Base-by-base conservation (phyloP, 2,113 vertebrate species). In the Arothron firmamentum region DNA sequence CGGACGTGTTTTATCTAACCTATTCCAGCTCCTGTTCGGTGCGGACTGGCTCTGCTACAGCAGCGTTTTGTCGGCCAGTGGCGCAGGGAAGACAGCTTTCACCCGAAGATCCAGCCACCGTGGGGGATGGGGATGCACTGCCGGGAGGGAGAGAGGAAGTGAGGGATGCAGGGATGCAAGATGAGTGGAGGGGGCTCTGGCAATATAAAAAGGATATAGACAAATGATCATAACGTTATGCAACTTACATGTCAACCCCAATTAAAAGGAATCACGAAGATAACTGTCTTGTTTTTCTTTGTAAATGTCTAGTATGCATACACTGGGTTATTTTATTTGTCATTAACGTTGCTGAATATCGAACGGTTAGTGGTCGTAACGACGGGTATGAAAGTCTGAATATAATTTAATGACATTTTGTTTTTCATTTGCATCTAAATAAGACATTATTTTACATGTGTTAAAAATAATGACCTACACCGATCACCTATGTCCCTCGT, bases 101-200 rank as follows among this genome's bases (percentile, higher is more conserved):
- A 85, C 78, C 78, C 80, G 20, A 34, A 83, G 81, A 83, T 77
- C 81, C 85, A 73, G 77, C 65, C 79, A 73, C 80, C 28, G 87
- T 79, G 85, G 87, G 87, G 87, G 87, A 85, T 16, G 87, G 87
- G 85, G 87, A 86, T 83, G 83, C 82, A 84, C 72, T 55, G 82
- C 65, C 78, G 72, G 67, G 75, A 77, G 81, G 68, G 73, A 72
- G 65, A 49, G 77, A 80, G 70, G 52, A 56, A 50, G 58, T 46
- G 56, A 59, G 56, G 43, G 56, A 59, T 47, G 56, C 43, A 31
- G 43, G 43, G 56, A 59, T 28, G 56, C 43, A 14, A 31, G 23
- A 47, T 21, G 17, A 18, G 21, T 9, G 56, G 75, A n/a, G 52
- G 61, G 72, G 78, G 19, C 25, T 55, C 17, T 41, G 59, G 74